Evolutionary conservation across 1,140 invertebrate species (phyloP), one percentile per base, ranked within the genome.

Genomic region (Heliconius hewitsoni): DNA sequence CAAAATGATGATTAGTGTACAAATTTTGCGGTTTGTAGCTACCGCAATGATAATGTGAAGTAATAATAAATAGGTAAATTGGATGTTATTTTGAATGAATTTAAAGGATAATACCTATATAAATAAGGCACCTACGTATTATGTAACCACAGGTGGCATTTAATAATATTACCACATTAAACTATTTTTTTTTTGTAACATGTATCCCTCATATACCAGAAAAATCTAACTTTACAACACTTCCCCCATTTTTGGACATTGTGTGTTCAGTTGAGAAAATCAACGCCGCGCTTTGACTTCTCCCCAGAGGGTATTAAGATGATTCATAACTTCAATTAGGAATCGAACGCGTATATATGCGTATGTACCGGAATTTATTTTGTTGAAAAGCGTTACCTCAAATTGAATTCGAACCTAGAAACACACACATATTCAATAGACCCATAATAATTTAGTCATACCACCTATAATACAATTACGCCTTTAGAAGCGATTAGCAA

Each of bases 401-500:
- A 66, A 11, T 66, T 66, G 57, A 27, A 27, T 30, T 66, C 9
- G 60, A 66, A 66, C 60, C n/a, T 13, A 11, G 23, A 30, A 66
- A 1, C 13, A 27, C 23, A 3, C 6, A 66, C 9, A 13, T 16
- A 27, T 66, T 30, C 4, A 27, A 66, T 2, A 27, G 27, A 30
- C 27, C 27, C 60, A 30, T 66, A 66, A 30, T 27, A 27, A 66
- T 66, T 30, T 16, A 66, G 27, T 30, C 11, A 16, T 66, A 23
- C 23, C 42, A 46, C 42, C 42, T 46, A 27, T 23, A 60, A 60
- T 60, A 66, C 27, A 30, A 1, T 66, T 66, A 66, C 11, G 1
- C 23, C 23, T 66, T 13, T n/a, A n/a, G n/a, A 66, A 66, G 60
- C 60, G 60, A 66, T 66, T 66, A 66, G 60, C 60, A 66, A 66